Evolutionary conservation across 2,888 invertebrate species (phyloP), one percentile per base, ranked within the genome.

Genomic region (Melanotus villosus): DNA sequence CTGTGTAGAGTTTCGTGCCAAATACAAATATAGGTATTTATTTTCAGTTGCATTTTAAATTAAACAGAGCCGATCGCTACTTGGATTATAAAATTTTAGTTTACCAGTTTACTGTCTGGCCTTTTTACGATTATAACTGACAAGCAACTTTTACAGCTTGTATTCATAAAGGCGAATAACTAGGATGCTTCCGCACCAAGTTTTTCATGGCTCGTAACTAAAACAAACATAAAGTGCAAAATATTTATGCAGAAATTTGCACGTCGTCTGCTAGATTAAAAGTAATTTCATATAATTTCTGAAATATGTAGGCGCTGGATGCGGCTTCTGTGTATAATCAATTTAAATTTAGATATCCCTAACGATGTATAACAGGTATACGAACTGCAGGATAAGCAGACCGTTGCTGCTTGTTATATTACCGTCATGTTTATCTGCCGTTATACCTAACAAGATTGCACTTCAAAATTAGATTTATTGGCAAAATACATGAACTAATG

Each of bases 271-370:
- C 52, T 30, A 52, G 52, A 52, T 52, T 52, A 52, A 52, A n/a
- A 52, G 52, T n/a, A 52, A 52, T 30, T 32, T 52, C 16, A 19
- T 52, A 32, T 52, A 32, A 32, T 52, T 52, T 52, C 16, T 52
- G 52, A 52, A 32, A 19, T 52, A 52, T 52, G 16, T 10, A 14
- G 14, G 16, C 5, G 32, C 10, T 47, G 32, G 9, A 52, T 32
- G 32, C 52, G 38, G 34, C 36, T 43, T 58, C 32, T 65, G 65
- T 65, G 43, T 58, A 58, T 56, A 65, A 57, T 58, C 56, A 65
- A 65, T 57, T 57, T 65, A 65, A 58, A 65, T 65, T 65, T 65
- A 58, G 65, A 57, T 43, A 47, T 58, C 47, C 47, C 34, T 58
- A 65, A 64, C 45, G 56, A 64, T 45, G 21, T 45, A 54, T 30